Evolutionary conservation across 2,797 vertebrate genomes (phyloP).

Genomic region (Gymnopithys bicolor): DNA sequence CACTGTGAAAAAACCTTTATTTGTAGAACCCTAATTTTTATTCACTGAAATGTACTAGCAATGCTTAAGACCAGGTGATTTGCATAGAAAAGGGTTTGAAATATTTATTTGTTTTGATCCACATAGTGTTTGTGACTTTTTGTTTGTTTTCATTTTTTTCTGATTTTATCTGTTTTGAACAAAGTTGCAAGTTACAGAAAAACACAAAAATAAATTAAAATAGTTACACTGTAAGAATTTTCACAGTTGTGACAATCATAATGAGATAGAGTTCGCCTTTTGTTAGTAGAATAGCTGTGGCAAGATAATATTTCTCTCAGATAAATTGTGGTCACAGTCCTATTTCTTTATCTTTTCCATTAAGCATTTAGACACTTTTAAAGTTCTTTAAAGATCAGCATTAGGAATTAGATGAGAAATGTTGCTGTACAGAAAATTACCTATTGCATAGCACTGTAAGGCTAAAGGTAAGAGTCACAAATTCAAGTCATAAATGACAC

Average conservation of each 20-base stretch:
- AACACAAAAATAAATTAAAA: not conserved
- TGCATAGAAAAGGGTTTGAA: not conserved
- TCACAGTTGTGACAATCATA: not conserved
- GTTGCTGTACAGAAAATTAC: not conserved
- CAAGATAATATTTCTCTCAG: not conserved
- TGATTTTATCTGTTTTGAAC: not conserved
- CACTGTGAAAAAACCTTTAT: not conserved
- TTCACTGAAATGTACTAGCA: not conserved
- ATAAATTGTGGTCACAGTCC: not conserved
- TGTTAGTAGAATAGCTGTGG: not conserved
- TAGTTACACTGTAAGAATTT: not conserved
- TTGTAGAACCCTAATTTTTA: not conserved
- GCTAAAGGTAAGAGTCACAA: not conserved
- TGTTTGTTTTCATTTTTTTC: accelerated
- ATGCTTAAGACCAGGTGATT: not conserved
- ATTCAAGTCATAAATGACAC: not conserved
- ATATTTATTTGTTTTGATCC: not conserved
- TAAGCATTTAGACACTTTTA: not conserved
- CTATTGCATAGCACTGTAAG: not conserved
- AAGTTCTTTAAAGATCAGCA: not conserved
- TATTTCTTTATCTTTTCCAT: not conserved
- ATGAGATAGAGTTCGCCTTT: not conserved
- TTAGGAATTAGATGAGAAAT: not conserved
- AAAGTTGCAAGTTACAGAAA: not conserved
- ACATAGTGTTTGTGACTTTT: not conserved